Evolutionary conservation across 2,888 invertebrate genomes (phyloP).

Genomic region (Ophion ventricosus): DNA sequence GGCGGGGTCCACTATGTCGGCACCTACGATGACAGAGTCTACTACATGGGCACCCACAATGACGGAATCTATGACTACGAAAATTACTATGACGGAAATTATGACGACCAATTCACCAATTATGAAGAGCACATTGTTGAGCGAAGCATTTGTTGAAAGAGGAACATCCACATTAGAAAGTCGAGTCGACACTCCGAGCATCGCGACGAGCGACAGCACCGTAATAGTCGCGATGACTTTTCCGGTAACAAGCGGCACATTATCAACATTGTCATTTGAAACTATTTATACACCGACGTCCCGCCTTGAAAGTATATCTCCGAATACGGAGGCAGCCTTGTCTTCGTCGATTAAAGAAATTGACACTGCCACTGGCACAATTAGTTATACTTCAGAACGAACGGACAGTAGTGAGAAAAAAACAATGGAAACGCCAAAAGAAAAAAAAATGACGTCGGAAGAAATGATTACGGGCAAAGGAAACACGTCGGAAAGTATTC

Average conservation of each 20-base stretch:
- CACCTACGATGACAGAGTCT: too few relatives aligned
- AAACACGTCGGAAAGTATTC: not conserved
- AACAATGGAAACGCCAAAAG: slow-evolving; percentile 17
- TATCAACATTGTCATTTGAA: slow-evolving; percentile 24
- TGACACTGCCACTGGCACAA: not conserved
- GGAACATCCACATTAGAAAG: slow-evolving; percentile 1
- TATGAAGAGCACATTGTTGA: not conserved
- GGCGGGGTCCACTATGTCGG: too few relatives aligned
- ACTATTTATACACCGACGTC: slow-evolving; percentile 18
- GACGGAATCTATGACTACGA: too few relatives aligned
- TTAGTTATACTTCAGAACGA: not conserved
- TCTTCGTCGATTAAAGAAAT: slow-evolving; percentile 27
- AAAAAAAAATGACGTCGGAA: slow-evolving; percentile 5
- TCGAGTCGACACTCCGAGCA: not conserved
- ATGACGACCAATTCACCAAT: not conserved
- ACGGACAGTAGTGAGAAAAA: not conserved
- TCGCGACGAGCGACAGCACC: not conserved
- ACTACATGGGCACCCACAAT: too few relatives aligned
- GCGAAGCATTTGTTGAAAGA: not conserved
- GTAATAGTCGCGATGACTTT: slow-evolving; percentile 17
- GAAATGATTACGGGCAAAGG: not conserved
- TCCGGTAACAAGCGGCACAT: not conserved
- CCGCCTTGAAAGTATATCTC: slow-evolving; percentile 29
- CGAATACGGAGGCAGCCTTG: not conserved
- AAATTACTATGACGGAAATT: too few relatives aligned